Base-by-base conservation (phyloP, 2,797 vertebrate species). In the Propithecus perrieri region DNA sequence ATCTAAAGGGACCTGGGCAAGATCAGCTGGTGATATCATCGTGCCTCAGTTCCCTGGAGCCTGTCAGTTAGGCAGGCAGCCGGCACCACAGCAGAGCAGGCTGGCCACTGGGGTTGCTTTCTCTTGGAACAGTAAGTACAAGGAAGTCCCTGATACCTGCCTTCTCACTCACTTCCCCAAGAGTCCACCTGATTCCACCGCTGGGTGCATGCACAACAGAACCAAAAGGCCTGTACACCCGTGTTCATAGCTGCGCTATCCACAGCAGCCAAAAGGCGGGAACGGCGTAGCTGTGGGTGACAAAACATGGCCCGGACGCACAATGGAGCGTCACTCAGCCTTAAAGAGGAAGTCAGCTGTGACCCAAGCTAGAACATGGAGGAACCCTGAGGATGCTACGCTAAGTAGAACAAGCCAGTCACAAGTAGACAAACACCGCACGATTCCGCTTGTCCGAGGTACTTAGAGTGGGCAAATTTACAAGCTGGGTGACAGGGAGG, bases 331-430 rank as follows among this genome's bases (percentile, higher is more conserved):
- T 20, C 9, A 48, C 4, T n/a, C 8, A 6, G 7, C 50, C 65
- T 41, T 13, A 4, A 17, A 18, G 61, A 63, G 33, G 63, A 71
- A 41, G 20, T 50, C 3, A 2, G 9, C 3, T 15, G n/a, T 12
- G 65, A n/a, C 1, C 14, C 8, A 7, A 0, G 22, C 53, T 43
- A 55, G 15, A 10, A 6, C 30, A 14, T 0, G 57, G 26, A 33
- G 22, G 22, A 43, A 28, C 33, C 61, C 46, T 0, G 3, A 71
- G 50, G 71, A 35, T 1, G 2, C 9, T 8, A 43, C 1, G 12
- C 57, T 38, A 15, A 55, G 46, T 15, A 59, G 74, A 71, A 22
- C 4, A 63, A 63, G 53, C 79, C 18, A 24, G 41, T 41, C 26
- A 38, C 22, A 43, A 20, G 61, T 53, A 7, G 67, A 2, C 59